Evolutionary conservation across 1,140 invertebrate species (phyloP).

Genomic region (Microplitis demolitor): DNA sequence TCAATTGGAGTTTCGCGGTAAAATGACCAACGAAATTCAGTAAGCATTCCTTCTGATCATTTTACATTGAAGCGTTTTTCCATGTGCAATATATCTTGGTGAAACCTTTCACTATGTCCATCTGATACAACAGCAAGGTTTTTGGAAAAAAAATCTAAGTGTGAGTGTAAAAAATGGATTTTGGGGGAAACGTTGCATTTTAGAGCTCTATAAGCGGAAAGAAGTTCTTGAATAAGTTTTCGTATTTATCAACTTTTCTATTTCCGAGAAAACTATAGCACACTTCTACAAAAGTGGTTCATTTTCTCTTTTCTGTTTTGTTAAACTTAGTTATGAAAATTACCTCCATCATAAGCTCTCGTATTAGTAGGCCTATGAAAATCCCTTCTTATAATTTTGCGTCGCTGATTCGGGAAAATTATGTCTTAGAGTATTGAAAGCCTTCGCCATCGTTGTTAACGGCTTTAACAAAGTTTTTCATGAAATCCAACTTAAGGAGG

Average conservation of each 20-base stretch:
- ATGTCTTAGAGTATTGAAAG: not conserved
- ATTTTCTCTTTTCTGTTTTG: not conserved
- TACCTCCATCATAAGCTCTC: not conserved
- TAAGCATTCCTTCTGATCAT: not conserved
- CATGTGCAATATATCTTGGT: not conserved
- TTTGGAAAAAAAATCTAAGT: not conserved
- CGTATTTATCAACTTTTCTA: not conserved
- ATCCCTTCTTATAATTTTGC: constrained; percentile 2
- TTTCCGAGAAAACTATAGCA: not conserved
- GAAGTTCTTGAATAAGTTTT: not conserved
- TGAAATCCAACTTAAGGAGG: constrained; percentile 13
- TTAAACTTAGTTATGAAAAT: not conserved
- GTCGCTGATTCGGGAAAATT: not conserved
- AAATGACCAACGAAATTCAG: not conserved
- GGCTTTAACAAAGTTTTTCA: constrained; percentile 48
- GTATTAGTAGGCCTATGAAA: not conserved
- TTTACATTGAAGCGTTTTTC: not conserved
- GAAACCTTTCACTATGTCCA: not conserved
- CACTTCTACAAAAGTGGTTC: not conserved
- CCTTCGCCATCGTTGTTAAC: constrained; percentile 36
- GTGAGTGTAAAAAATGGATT: constrained; percentile 9
- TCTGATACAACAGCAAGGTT: not conserved
- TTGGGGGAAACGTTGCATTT: not conserved
- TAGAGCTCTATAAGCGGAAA: not conserved
- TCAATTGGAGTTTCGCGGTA: not conserved